phyloP scores from a whole-genome alignment of 2,113 vertebrate species.

The Hiodon alosoides region DNA sequence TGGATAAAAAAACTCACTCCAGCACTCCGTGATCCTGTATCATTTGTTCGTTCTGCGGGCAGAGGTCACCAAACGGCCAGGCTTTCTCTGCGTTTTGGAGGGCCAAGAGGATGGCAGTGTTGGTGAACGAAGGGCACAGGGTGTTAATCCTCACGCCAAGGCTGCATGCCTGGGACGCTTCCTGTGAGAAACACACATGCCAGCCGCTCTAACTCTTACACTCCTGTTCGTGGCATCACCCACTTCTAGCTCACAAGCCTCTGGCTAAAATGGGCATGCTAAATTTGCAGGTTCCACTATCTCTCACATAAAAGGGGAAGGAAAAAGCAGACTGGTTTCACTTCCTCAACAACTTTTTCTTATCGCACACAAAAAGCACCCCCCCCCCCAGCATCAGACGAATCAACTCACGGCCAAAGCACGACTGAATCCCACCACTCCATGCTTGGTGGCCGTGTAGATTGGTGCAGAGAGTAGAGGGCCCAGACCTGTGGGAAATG shows the following conservation, averaged over 20 bases:
- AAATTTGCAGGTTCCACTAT: no score
- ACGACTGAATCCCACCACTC: slow-evolving; percentile 58
- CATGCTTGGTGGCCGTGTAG: slow-evolving; percentile 62
- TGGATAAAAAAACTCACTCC: slow-evolving; percentile 41
- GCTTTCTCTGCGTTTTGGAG: neutral
- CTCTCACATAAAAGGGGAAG: no score
- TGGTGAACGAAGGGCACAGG: slow-evolving; percentile 54
- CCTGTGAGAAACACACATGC: slow-evolving; percentile 30
- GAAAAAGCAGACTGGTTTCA: neutral
- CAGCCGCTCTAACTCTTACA: neutral
- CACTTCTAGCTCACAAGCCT: neutral
- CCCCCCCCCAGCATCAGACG: neutral
- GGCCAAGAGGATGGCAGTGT: slow-evolving; percentile 40
- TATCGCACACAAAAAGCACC: neutral
- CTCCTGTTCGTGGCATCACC: neutral
- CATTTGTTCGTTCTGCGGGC: neutral
- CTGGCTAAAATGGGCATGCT: neutral
- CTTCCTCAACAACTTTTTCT: neutral
- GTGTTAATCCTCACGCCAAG: slow-evolving; percentile 56
- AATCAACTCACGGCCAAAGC: slow-evolving; percentile 52
- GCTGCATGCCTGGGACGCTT: slow-evolving; percentile 23
- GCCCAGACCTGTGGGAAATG: slow-evolving; percentile 45
- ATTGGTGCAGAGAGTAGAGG: slow-evolving; percentile 45
- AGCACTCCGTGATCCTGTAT: slow-evolving; percentile 9
- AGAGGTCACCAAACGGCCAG: slow-evolving; percentile 28